Percentiles rank a stretch among this genome's conserved stretches.
phyloP scores from a whole-genome alignment of 2,113 vertebrate genomes.

The Montifringilla adamsi region DNA sequence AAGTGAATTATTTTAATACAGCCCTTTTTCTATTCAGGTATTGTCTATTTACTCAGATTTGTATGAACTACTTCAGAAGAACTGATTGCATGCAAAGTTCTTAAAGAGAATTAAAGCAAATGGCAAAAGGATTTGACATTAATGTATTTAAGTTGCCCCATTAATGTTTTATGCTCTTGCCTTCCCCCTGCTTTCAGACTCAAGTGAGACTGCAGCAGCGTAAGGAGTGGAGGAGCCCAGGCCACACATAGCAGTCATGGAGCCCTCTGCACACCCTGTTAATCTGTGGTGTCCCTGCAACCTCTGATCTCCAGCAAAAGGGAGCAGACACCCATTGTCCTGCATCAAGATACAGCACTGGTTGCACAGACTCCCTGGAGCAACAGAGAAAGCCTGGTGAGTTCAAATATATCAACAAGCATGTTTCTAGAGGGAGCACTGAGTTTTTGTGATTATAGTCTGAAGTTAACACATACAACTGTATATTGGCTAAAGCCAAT shows the following conservation, averaged over 20 bases:
- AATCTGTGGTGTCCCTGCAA: neutral
- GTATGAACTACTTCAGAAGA: neutral
- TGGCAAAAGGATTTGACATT: neutral
- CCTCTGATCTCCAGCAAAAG: neutral
- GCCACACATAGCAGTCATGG: accelerated
- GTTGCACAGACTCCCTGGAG: accelerated
- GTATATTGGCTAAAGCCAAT: neutral
- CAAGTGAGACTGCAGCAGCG: accelerated
- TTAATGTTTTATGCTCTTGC: neutral
- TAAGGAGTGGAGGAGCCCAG: neutral
- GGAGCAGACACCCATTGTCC: accelerated
- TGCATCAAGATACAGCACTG: accelerated
- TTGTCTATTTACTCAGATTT: neutral
- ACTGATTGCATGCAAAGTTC: accelerated
- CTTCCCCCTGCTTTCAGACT: neutral
- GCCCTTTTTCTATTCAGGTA: neutral
- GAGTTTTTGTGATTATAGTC: neutral
- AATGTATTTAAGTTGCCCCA: neutral
- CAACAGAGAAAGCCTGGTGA: neutral
- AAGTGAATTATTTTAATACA: neutral
- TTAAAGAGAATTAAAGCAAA: neutral
- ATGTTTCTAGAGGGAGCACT: neutral
- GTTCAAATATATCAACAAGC: neutral
- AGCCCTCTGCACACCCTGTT: accelerated
- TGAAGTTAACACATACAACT: neutral